Evolutionary conservation across 2,888 invertebrate genomes (phyloP).

Genomic region (Drosophila mercatorum): DNA sequence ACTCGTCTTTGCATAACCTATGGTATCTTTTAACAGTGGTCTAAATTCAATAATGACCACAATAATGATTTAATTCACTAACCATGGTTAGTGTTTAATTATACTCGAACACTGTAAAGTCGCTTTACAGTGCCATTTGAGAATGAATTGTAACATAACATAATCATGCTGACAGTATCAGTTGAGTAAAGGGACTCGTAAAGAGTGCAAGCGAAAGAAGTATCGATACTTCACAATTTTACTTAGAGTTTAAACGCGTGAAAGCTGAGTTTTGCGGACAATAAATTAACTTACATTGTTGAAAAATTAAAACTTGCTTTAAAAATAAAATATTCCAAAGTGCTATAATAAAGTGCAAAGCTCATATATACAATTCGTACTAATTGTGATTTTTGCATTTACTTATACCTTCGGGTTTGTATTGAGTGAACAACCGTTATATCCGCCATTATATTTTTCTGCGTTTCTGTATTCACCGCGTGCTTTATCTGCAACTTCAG

Average conservation of each 20-base stretch:
- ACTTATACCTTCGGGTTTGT: not conserved
- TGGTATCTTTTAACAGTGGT: too few relatives aligned
- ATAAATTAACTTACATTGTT: not conserved
- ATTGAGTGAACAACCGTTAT: slow-evolving; percentile 41
- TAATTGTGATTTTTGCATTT: not conserved
- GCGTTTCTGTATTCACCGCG: not conserved
- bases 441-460: slow-evolving; percentile 28
- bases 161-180: not conserved
- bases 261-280: not conserved
- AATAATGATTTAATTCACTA: not conserved
- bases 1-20: too few relatives aligned
- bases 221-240: not conserved
- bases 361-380: not conserved
- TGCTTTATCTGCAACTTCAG: slow-evolving; percentile 2
- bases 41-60: not conserved
- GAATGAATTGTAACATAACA: slow-evolving; percentile 1
- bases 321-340: not conserved
- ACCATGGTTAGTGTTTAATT: not conserved
- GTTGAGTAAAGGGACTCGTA: not conserved
- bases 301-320: too few relatives aligned
- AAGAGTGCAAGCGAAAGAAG: not conserved
- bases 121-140: not conserved
- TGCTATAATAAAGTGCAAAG: not conserved
- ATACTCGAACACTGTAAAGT: not conserved
- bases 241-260: not conserved